These are phyloP conservation scores for Prostheceraeus crozeri DNA, from an alignment of 2,888 invertebrate species.

Conservation along the genomic window DNA sequence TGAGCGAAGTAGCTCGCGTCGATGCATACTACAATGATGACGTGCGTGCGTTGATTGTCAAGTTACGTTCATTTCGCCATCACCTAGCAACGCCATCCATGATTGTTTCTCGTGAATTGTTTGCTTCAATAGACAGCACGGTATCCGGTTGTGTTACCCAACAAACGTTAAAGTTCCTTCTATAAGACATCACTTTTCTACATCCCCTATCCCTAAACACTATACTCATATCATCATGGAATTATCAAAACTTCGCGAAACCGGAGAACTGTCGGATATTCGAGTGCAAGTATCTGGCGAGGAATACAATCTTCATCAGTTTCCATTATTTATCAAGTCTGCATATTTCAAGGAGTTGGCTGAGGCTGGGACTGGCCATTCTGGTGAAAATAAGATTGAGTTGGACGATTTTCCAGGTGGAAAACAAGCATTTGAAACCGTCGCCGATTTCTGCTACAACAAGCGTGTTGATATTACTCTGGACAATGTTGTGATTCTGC, in stretches of 20 bases:
- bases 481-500: conserved; percentile 48
- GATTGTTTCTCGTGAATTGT: too few relatives aligned
- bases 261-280: conserved; percentile 55
- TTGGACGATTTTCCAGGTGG: conserved; percentile 54
- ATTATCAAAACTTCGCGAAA: conserved; percentile 36
- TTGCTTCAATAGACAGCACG: too few relatives aligned
- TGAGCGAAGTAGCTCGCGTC: too few relatives aligned
- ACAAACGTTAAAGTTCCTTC: too few relatives aligned
- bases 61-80: too few relatives aligned
- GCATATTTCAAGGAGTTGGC: conserved; percentile 43
- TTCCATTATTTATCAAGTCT: conserved; percentile 53
- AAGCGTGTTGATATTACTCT: conserved; percentile 48
- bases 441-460: conserved; percentile 55
- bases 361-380: conserved; percentile 38
- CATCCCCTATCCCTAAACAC: too few relatives aligned
- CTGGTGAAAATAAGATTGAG: conserved; percentile 41
- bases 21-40: too few relatives aligned
- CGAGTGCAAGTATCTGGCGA: conserved; percentile 47
- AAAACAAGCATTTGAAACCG: conserved; percentile 47
- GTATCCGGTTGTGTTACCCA: too few relatives aligned
- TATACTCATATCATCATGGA: too few relatives aligned
- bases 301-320: conserved; percentile 53
- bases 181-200: too few relatives aligned
- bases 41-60: too few relatives aligned
- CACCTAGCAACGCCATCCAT: too few relatives aligned